Percentiles rank a stretch among this genome's conserved stretches.
Conservation (phyloP, 2,113 vertebrate genomes). For the Aepyceros melampus region DNA sequence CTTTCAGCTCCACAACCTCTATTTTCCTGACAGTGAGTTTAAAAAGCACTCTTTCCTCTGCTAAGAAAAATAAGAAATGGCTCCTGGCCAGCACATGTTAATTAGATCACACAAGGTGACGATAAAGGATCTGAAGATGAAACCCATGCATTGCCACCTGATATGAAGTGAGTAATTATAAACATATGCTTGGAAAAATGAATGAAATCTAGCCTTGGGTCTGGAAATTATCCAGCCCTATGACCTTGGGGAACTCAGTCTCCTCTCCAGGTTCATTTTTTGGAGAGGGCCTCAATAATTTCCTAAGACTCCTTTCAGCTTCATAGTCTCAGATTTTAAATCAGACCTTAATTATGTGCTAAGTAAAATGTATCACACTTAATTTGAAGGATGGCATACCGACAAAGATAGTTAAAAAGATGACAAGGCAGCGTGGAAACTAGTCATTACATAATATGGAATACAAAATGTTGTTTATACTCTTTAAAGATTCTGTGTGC, state of each 20-base stretch:
- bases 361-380: neutral
- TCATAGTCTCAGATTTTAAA: conserved; percentile 34
- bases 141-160: neutral
- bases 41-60: neutral
- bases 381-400: neutral
- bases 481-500: neutral
- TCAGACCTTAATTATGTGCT: conserved; percentile 43
- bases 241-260: neutral
- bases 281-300: neutral
- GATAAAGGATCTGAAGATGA: neutral
- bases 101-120: neutral
- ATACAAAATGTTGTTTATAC: neutral
- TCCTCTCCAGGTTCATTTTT: neutral
- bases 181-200: neutral
- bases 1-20: neutral
- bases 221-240: neutral
- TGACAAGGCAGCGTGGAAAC: conserved; percentile 15
- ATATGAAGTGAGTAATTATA: neutral
- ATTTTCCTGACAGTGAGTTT: conserved; percentile 22
- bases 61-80: neutral
- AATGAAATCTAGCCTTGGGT: neutral
- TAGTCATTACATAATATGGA: neutral
- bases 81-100: neutral
- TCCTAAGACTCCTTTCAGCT: neutral
- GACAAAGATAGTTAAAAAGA: neutral